Evolutionary conservation across 2,797 vertebrate species (phyloP).

Genomic region (Ataeniobius toweri): DNA sequence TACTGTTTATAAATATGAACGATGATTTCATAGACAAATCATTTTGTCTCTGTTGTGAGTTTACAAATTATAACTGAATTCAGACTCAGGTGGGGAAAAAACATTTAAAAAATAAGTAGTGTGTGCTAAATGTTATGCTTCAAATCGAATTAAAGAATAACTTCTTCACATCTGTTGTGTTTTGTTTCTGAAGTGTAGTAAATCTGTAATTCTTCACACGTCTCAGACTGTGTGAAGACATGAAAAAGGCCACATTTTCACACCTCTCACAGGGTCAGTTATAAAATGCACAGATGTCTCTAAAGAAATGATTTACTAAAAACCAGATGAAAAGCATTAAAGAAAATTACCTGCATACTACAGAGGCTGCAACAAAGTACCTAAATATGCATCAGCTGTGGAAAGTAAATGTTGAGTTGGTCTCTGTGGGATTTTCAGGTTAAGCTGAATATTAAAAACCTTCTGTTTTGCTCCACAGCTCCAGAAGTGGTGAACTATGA

Average conservation of each 20-base stretch:
- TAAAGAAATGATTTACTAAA: background rate
- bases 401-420: background rate
- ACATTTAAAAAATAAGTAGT: background rate
- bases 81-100: background rate
- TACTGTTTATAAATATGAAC: background rate
- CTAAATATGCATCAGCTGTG: background rate
- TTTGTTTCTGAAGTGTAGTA: background rate
- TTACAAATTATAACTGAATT: background rate
- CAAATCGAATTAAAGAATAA: background rate
- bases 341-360: background rate
- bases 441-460: slow-evolving; percentile 14
- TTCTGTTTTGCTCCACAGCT: slow-evolving; percentile 77
- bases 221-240: background rate
- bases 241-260: background rate
- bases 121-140: background rate
- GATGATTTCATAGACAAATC: background rate
- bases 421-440: background rate
- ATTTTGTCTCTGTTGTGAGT: background rate
- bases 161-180: background rate
- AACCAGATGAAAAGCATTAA: background rate
- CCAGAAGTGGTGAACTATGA: slow-evolving; percentile 99
- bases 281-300: background rate
- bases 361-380: background rate
- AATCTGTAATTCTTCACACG: slow-evolving; percentile 1
- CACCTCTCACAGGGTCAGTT: background rate